Evolutionary conservation across 2,113 vertebrate genomes (phyloP).

Genomic region (Pyrgilauda ruficollis): DNA sequence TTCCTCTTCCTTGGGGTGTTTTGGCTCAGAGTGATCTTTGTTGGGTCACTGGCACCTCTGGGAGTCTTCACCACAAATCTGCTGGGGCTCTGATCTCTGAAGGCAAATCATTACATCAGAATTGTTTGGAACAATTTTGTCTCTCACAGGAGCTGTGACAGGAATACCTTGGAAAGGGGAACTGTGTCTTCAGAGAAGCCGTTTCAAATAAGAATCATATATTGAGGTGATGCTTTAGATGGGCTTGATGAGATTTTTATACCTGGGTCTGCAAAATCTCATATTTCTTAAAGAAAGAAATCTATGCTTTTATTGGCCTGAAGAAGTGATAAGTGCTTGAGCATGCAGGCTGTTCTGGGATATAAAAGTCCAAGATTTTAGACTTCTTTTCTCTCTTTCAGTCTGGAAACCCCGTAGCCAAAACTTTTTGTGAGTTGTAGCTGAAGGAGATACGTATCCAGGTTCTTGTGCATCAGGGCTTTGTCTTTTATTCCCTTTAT

Average conservation of each 20-base stretch:
- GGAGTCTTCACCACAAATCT: neutral
- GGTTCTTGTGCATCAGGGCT: neutral
- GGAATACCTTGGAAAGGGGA: neutral
- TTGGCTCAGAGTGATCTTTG: neutral
- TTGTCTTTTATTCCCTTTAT: neutral
- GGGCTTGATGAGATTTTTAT: neutral
- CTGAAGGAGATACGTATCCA: neutral
- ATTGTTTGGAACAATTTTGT: neutral
- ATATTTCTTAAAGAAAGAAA: neutral
- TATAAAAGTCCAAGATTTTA: neutral
- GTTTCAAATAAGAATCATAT: neutral
- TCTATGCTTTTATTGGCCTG: neutral
- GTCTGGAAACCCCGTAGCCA: neutral
- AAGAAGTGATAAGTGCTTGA: neutral
- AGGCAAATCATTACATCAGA: neutral
- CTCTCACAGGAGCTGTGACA: neutral
- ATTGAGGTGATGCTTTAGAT: neutral
- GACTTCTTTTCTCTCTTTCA: neutral
- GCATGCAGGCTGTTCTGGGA: neutral
- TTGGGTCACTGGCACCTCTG: neutral
- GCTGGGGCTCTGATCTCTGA: neutral
- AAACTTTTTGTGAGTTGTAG: neutral
- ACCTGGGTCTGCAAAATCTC: neutral
- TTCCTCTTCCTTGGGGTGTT: neutral
- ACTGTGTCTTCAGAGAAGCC: neutral